These are phyloP conservation scores for Oeneis ivallda DNA, from an alignment of 2,888 invertebrate species.

Conservation along the genomic window DNA sequence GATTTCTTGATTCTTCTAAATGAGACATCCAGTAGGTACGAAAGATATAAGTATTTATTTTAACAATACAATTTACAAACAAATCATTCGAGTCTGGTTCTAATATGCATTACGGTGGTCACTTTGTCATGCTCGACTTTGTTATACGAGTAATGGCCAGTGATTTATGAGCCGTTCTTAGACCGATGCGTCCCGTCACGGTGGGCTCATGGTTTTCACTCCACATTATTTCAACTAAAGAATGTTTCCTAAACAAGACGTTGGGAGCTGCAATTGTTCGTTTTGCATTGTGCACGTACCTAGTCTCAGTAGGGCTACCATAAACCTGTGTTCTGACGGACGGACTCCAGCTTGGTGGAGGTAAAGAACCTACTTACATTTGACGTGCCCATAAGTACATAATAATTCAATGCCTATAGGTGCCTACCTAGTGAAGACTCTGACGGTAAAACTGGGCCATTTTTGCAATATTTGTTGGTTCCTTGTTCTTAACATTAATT, in stretches of 20 bases:
- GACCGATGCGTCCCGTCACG: slow-evolving; percentile 55
- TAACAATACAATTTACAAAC: slow-evolving; percentile 21
- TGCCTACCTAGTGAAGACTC: no score
- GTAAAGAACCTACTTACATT: no score
- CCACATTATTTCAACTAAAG: slow-evolving; percentile 53
- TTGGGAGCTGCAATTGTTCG: slow-evolving; percentile 59
- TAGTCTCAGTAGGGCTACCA: slow-evolving; percentile 13
- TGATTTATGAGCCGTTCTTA: slow-evolving; percentile 51
- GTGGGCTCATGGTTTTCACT: slow-evolving; percentile 63
- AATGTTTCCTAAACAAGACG: slow-evolving; percentile 73
- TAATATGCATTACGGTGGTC: slow-evolving; percentile 27
- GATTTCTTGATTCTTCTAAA: background rate
- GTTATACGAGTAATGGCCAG: slow-evolving; percentile 37
- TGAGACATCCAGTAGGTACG: slow-evolving; percentile 11
- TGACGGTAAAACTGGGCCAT: no score
- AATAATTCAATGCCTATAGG: no score
- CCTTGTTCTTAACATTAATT: no score
- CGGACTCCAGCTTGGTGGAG: no score
- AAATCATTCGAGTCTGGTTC: slow-evolving; percentile 11
- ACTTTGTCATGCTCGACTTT: slow-evolving; percentile 36
- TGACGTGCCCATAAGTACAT: no score
- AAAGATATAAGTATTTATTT: slow-evolving; percentile 4
- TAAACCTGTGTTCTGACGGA: background rate
- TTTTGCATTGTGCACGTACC: slow-evolving; percentile 47
- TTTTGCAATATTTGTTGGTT: no score